Base-by-base conservation (phyloP, 2,888 invertebrate genomes). In the Melangyna quadrimaculata region DNA sequence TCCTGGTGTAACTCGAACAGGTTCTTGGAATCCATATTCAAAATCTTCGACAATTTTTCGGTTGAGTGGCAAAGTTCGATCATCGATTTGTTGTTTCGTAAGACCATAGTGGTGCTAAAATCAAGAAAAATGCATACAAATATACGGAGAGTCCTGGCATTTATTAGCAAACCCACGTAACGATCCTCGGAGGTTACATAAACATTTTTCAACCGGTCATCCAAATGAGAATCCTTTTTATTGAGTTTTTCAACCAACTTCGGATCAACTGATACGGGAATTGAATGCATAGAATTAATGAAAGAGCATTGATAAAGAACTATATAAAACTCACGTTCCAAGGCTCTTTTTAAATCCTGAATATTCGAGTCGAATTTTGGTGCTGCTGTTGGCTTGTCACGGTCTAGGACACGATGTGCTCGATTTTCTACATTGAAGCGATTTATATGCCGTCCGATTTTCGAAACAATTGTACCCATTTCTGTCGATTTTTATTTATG, bases 341-440 rank as follows among this genome's bases (percentile, higher is more conserved):
- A 91, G 0, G 96, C 92, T 81, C 94, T 93, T 88, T 96, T 93
- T 89, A 95, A 93, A 90, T 95, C 95, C 88, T 94, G 93, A 51
- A 94, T 87, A 87, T 94, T 94, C 1, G 93, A 92, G 27, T 94
- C 93, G 90, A 94, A 94, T 89, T 92, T 94, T 0, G 97, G 97
- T n/a, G 97, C 96, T 19, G 94, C 93, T 81, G 91, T 92, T 5
- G 93, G 94, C 90, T 95, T 95, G 55, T 95, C 94, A 89, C 95
- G 95, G 55, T 95, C 94, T 87, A 97, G 94, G 22, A 95, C 91
- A 88, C 94, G 95, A 88, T 95, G 95, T 29, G 96, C 96, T 86
- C 97, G 94, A 91, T 94, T 95, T 90, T 96, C 97, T 2, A 96
- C 93, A 91, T 97, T 97, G 88, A 95, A 96, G 29, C 95, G 94